Evolutionary conservation across 1,140 invertebrate genomes (phyloP).

Genomic region (Agrypnia vestita): DNA sequence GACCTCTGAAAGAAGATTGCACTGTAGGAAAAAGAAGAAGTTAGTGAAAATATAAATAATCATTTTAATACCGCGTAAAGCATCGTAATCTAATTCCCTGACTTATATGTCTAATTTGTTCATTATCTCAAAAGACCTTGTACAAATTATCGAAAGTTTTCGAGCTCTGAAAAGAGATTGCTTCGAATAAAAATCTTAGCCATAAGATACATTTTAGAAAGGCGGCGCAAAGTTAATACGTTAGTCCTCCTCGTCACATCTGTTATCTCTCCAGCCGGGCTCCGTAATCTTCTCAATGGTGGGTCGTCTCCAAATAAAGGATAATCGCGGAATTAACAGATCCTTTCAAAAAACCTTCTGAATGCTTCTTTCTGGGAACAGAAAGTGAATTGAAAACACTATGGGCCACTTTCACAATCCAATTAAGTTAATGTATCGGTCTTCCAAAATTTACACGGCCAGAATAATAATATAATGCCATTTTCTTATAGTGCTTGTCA

Average conservation of each 20-base stretch:
- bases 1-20: too few species aligned
- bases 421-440: neutral
- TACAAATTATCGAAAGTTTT: too few species aligned
- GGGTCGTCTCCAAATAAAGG: conserved; percentile 35
- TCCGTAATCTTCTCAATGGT: conserved; percentile 7
- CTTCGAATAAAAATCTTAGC: neutral
- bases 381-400: neutral
- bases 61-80: too few species aligned
- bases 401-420: neutral
- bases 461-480: too few species aligned
- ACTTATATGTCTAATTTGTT: too few species aligned
- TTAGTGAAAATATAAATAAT: too few species aligned
- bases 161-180: too few species aligned
- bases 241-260: conserved; percentile 34
- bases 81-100: too few species aligned
- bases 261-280: conserved; percentile 15
- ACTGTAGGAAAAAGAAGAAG: too few species aligned
- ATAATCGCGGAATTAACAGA: conserved; percentile 39
- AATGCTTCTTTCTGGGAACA: conserved; percentile 14
- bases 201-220: conserved; percentile 19
- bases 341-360: conserved; percentile 24
- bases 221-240: conserved; percentile 19
- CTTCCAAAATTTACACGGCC: too few species aligned
- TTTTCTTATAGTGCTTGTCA: too few species aligned
- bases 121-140: too few species aligned